Conservation (phyloP, 2,797 vertebrate species). For the Arnoldichthys spilopterus region DNA sequence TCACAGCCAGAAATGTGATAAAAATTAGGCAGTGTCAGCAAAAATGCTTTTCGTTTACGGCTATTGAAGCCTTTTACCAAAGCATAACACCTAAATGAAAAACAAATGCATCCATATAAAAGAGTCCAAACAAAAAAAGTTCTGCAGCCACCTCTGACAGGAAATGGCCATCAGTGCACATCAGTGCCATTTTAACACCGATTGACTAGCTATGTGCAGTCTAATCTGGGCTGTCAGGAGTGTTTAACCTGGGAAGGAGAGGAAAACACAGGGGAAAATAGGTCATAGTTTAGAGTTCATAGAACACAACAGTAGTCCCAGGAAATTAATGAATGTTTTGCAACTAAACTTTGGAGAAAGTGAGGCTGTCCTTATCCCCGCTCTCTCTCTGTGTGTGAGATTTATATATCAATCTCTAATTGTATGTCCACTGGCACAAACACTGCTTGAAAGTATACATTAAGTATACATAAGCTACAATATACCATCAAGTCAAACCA, state of each 20-base stretch:
- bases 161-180: not conserved
- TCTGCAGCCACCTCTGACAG: not conserved
- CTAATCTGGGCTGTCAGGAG: not conserved
- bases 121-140: conserved; percentile 9
- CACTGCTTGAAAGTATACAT: conserved; percentile 12
- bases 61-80: not conserved
- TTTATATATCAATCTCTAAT: no score
- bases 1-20: conserved; percentile 32
- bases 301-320: conserved; percentile 30
- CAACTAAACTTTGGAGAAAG: not conserved
- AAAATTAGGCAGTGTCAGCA: conserved; percentile 42
- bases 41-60: conserved; percentile 12
- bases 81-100: not conserved
- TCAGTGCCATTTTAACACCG: not conserved
- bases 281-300: conserved; percentile 69
- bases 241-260: conserved; percentile 30
- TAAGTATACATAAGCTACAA: no score
- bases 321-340: conserved; percentile 3
- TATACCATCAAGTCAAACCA: conserved; percentile 48
- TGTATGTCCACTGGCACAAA: conserved; percentile 11
- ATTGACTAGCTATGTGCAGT: conserved; percentile 11
- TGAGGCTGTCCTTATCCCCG: not conserved
- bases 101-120: conserved; percentile 23
- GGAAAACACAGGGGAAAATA: conserved; percentile 59
- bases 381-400: not conserved